These are phyloP conservation scores for Thymallus thymallus DNA, from an alignment of 2,113 vertebrate genomes.

Conservation along the genomic window DNA sequence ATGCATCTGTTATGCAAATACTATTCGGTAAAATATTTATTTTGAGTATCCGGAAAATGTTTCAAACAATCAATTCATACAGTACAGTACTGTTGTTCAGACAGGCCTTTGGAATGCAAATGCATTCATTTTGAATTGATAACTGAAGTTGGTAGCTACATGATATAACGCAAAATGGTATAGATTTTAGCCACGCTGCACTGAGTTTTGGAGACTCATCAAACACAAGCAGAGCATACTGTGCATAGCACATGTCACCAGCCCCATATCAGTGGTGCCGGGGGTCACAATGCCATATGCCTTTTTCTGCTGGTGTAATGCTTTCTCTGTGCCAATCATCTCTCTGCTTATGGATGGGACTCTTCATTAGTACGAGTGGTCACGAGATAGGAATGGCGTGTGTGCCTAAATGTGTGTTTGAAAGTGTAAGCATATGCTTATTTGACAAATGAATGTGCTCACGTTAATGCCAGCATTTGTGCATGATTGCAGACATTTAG, in stretches of 20 bases:
- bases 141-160: conserved; percentile 21
- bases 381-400: conserved; percentile 10
- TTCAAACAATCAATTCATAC: not conserved
- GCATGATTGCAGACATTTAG: not conserved
- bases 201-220: conserved; percentile 64
- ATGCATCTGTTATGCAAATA: conserved; percentile 1
- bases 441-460: too few species aligned
- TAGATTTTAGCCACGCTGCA: conserved; percentile 26
- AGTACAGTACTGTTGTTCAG: not conserved
- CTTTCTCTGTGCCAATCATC: conserved; percentile 66
- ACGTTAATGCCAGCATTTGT: not conserved
- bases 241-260: conserved; percentile 63
- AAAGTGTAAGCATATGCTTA: not conserved
- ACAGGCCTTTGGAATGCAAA: not conserved
- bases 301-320: conserved; percentile 72
- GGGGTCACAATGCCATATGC: conserved; percentile 73
- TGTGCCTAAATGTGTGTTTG: conserved; percentile 2
- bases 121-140: not conserved
- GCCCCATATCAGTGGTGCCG: conserved; percentile 76
- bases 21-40: not conserved
- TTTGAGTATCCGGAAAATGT: not conserved
- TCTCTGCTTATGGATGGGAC: conserved; percentile 43
- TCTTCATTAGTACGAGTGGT: conserved; percentile 40
- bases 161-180: conserved; percentile 43
- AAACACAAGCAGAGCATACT: conserved; percentile 58